Percentiles rank a stretch among this genome's conserved stretches.
Evolutionary conservation across 2,888 invertebrate genomes (phyloP).

Genomic region (Yponomeuta evonymella): DNA sequence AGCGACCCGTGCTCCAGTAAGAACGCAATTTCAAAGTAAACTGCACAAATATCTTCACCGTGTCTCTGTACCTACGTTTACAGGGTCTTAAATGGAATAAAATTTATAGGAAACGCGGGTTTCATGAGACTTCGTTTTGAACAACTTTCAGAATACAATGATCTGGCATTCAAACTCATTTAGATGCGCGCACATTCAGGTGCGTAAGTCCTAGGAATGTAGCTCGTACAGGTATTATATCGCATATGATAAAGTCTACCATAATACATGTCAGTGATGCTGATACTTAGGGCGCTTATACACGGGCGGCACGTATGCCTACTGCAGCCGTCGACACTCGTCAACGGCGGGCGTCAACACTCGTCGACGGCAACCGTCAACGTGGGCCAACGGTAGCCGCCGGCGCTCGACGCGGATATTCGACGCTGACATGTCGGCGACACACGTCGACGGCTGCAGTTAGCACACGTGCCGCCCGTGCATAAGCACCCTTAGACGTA

Average conservation of each 20-base stretch:
- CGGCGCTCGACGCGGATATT: too few species aligned
- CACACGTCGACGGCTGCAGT: too few species aligned
- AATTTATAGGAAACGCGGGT: background rate
- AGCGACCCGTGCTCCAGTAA: background rate
- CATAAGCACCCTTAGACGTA: background rate
- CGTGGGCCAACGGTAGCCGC: too few species aligned
- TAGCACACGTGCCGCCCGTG: too few species aligned
- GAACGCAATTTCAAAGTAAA: constrained; percentile 2
- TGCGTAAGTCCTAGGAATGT: background rate
- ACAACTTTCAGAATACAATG: background rate
- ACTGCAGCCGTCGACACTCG: too few species aligned
- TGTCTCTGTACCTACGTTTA: background rate
- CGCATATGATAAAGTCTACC: background rate
- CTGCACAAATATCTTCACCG: background rate
- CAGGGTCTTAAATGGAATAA: background rate
- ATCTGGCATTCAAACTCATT: background rate
- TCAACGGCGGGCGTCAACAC: too few species aligned
- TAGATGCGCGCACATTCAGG: background rate
- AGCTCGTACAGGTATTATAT: background rate
- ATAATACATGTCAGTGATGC: background rate
- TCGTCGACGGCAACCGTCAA: too few species aligned
- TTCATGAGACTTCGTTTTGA: background rate
- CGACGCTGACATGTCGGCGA: too few species aligned
- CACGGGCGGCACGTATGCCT: too few species aligned
- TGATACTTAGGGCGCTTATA: too few species aligned